Conservation (phyloP, 2,797 vertebrate genomes). For the Synanceia verrucosa region DNA sequence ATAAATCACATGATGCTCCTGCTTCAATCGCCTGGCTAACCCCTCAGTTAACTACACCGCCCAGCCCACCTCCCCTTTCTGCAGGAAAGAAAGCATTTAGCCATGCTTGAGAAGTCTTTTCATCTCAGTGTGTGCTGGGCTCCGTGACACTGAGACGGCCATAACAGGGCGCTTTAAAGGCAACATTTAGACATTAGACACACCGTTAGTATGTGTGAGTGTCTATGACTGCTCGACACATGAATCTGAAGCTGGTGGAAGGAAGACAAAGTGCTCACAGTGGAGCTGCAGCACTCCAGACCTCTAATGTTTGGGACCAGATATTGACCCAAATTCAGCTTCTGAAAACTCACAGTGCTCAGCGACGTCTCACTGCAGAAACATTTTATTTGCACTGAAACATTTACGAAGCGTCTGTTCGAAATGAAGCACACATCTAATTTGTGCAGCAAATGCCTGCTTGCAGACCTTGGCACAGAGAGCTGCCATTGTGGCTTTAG, state of each 20-base stretch:
- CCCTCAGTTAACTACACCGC: constrained; percentile 63
- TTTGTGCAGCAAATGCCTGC: not conserved
- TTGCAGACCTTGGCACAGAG: not conserved
- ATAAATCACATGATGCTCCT: constrained; percentile 75
- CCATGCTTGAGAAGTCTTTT: constrained; percentile 80
- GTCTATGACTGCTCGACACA: constrained; percentile 37
- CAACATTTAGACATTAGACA: constrained; percentile 66
- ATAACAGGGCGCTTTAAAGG: constrained; percentile 71
- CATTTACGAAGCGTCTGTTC: not conserved
- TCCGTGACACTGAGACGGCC: constrained; percentile 70
- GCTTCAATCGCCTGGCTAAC: constrained; percentile 73
- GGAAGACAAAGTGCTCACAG: constrained; percentile 1
- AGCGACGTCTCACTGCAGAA: not conserved
- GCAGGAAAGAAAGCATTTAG: constrained; percentile 70
- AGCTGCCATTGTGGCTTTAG: not conserved
- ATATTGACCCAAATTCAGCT: not conserved
- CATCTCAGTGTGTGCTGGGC: constrained; percentile 67
- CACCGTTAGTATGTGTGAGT: constrained; percentile 63
- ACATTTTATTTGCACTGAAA: not conserved
- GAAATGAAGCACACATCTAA: not conserved
- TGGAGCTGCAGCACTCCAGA: not conserved
- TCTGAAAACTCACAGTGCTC: constrained; percentile 1
- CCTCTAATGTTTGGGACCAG: not conserved
- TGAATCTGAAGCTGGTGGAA: constrained; percentile 54
- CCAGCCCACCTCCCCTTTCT: not conserved